phyloP scores from a whole-genome alignment of 2,888 invertebrate species.

The Oscheius sp. region DNA sequence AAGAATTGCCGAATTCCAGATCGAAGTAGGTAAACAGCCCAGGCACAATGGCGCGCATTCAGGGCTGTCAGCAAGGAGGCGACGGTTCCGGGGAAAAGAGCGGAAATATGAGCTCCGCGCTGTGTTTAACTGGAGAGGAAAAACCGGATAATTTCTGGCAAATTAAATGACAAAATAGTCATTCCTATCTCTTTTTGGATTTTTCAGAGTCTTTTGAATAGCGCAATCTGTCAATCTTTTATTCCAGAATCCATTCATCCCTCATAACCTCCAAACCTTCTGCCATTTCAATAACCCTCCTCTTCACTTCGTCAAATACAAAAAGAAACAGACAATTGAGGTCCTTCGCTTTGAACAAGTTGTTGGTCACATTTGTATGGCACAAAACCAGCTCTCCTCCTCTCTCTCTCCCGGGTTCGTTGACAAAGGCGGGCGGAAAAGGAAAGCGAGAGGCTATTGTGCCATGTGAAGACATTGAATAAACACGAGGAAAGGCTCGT shows the following conservation, averaged over 20 bases:
- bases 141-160: too few species aligned
- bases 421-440: constrained; percentile 19
- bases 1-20: constrained; percentile 34
- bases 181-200: too few species aligned
- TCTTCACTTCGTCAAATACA: not conserved
- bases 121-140: too few species aligned
- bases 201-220: too few species aligned
- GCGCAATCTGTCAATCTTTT: too few species aligned
- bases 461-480: constrained; percentile 27
- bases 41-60: constrained; percentile 32
- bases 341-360: not conserved
- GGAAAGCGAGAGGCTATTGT: constrained; percentile 26
- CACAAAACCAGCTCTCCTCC: constrained; percentile 5
- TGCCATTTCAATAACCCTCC: too few species aligned
- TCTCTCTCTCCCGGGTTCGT: too few species aligned
- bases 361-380: constrained; percentile 8
- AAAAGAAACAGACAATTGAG: constrained; percentile 16
- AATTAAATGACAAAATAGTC: too few species aligned
- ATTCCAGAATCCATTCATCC: too few species aligned
- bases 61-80: constrained; percentile 28
- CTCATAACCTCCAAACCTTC: too few species aligned
- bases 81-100: constrained; percentile 11
- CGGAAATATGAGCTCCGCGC: constrained; percentile 23
- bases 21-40: constrained; percentile 32
- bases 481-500: not conserved